Base-by-base conservation (phyloP, 2,797 vertebrate species). In the Sebastes ruberrimus region DNA sequence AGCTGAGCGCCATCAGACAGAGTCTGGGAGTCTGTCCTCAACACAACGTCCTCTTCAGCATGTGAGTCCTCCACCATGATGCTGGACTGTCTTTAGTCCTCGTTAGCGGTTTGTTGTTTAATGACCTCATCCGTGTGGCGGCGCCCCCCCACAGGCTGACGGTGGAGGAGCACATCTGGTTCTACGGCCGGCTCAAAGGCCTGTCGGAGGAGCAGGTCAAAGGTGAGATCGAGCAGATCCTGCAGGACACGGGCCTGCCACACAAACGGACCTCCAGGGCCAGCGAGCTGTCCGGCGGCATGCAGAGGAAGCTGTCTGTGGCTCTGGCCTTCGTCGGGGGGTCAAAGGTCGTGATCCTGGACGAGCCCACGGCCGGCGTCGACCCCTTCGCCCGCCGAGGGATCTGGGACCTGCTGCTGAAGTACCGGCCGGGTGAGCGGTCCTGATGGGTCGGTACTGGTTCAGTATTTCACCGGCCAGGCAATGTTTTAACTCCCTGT, bases 151-250 rank as follows among this genome's bases (percentile, higher is more conserved):
- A 4, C 90, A 99, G 98, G 96, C 90, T 99, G 83, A 99, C 98
- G 0, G 98, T 99, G 4, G 98, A 99, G 85, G 98, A 99, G 33
- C 98, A 99, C 90, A 98, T 99, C 90, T 99, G 98, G 98, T 99
- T 99, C 93, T 99, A 99, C 0, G 97, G 96, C 10, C 95, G 98
- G 2, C 96, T 99, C 33, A 99, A 99, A 89, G 98, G 98, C 1
- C 93, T 99, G 56, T 88, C 97, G 0, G 96, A 97, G 89, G 94
- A 97, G 79, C 95, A 96, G 7, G 98, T 99, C 80, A 96, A 97
- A 71, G 88, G 94, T 1, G 98, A 99, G 92, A 96, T 98, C 82
- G 95, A 97, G 70, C 98, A 99, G 92, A 99, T 99, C 91, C 95
- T 97, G 38, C 75, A 81, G 74, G 98, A 99, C 90, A 97, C 98